A percentile compares a stretch with the other conserved stretches of the same genome.
Evolutionary conservation across 2,797 vertebrate species (phyloP).

Genomic region (Artibeus jamaicensis): DNA sequence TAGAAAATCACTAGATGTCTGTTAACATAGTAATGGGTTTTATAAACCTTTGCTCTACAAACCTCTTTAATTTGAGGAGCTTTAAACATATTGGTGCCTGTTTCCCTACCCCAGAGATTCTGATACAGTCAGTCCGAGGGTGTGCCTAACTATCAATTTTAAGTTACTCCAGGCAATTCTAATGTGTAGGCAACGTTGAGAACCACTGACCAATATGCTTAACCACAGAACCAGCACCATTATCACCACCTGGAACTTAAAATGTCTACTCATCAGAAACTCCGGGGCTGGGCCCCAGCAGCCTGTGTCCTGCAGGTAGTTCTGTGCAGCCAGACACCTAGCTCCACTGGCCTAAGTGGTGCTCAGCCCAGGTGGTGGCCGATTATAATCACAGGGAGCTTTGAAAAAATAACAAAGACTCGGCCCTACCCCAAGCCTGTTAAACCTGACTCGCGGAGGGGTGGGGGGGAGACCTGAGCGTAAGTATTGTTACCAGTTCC

Average conservation of each 20-base stretch:
- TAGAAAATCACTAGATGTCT: background rate
- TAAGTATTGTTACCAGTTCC: background rate
- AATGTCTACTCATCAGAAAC: background rate
- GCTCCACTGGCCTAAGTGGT: background rate
- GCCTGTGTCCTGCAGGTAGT: background rate
- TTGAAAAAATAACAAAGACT: background rate
- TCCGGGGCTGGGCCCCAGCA: background rate
- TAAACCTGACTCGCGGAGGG: background rate
- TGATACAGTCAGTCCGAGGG: background rate
- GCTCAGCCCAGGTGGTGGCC: background rate
- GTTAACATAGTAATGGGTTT: background rate
- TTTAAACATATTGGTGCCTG: background rate
- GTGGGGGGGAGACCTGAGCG: background rate
- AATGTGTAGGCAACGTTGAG: background rate
- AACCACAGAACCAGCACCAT: background rate
- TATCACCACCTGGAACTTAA: background rate
- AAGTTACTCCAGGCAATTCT: background rate
- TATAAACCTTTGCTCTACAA: background rate
- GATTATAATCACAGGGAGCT: background rate
- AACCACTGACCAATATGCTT: background rate
- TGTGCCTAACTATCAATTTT: background rate
- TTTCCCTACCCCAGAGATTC: background rate
- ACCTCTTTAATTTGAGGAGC: background rate
- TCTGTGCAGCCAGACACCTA: background rate
- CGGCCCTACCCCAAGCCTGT: background rate